A percentile compares a stretch with the other conserved stretches of the same genome.
phyloP scores from a whole-genome alignment of 2,113 vertebrate genomes.

The Rallus limicola region DNA sequence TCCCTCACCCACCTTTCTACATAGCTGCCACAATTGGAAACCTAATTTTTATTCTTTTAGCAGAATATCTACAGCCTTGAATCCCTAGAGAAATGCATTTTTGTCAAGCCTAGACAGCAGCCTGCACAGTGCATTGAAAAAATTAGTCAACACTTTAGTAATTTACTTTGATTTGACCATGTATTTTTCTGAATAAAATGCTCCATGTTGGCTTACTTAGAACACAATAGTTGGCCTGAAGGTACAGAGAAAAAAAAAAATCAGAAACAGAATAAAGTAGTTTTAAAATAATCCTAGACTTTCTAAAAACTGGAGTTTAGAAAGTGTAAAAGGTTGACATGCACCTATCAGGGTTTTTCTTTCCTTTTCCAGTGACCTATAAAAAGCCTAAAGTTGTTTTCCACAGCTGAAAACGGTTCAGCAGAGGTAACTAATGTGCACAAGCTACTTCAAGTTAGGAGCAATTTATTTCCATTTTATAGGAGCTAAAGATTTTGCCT shows the following conservation, averaged over 20 bases:
- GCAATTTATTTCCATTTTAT: not conserved
- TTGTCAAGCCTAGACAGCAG: not conserved
- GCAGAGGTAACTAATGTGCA: not conserved
- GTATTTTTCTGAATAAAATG: not conserved
- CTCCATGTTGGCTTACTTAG: not conserved
- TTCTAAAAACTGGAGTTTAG: not conserved
- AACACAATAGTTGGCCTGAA: not conserved
- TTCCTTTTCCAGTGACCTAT: not conserved
- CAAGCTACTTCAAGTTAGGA: not conserved
- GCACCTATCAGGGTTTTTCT: not conserved
- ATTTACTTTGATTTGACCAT: conserved; percentile 26
- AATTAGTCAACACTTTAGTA: not conserved
- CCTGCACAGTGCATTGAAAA: not conserved
- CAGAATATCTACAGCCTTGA: not conserved
- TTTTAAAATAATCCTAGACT: not conserved
- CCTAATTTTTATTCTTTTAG: conserved; percentile 21
- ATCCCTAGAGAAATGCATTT: not conserved
- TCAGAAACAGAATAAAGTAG: not conserved
- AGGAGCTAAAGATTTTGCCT: not conserved
- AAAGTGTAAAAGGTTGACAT: not conserved
- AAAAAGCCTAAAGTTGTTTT: not conserved
- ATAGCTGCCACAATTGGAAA: conserved; percentile 1
- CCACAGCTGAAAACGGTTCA: not conserved
- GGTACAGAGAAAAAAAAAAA: not conserved
- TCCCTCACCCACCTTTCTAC: conserved; percentile 27